Evolutionary conservation across 2,797 vertebrate genomes (phyloP), one percentile per base, ranked within the genome.

Genomic region (Melanotaenia trifasciata): DNA sequence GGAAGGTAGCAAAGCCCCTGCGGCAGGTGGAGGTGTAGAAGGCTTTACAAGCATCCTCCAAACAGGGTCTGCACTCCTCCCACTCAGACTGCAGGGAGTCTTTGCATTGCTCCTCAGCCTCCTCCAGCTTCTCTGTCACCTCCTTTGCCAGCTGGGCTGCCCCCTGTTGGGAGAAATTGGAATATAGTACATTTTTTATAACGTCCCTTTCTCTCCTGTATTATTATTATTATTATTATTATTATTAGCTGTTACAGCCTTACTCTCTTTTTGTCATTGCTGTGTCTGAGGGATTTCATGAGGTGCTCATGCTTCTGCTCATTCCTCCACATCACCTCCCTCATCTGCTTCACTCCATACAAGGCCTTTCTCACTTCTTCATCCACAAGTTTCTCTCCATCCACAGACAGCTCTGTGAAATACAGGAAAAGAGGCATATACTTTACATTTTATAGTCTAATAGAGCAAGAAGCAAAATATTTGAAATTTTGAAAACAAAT

Each of bases 331-430:
- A 97, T 96, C 89, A 95, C 90, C 71, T 96, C 94, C 94, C 94
- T 97, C 95, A 99, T 98, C 92, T 97, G 94, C 84, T 95, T 97
- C 75, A 97, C 92, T 38, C 96, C 97, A 9, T 93, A 93, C 83
- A 99, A 92, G 56, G 97, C 96, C 77, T 90, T 95, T 78, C 84
- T 96, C 88, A 98, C 90, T 65, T 96, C 96, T 87, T 96, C 94
- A 2, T 94, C 95, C 81, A 94, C 89, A 20, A 95, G 92, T 65
- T 90, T 93, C 88, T 96, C 95, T 0, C 95, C 96, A 70, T 92
- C 89, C 83, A 91, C 72, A 24, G 95, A 95, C 84, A 97, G 80
- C 77, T 93, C 97, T 98, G 85, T 83, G 79, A 84, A 58, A 81
- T 36, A 64, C 12, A 5, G 20, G 24, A 16, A 56, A 26, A n/a